Base-by-base conservation (phyloP, 2,113 vertebrate species). In the Trogon surrucura region DNA sequence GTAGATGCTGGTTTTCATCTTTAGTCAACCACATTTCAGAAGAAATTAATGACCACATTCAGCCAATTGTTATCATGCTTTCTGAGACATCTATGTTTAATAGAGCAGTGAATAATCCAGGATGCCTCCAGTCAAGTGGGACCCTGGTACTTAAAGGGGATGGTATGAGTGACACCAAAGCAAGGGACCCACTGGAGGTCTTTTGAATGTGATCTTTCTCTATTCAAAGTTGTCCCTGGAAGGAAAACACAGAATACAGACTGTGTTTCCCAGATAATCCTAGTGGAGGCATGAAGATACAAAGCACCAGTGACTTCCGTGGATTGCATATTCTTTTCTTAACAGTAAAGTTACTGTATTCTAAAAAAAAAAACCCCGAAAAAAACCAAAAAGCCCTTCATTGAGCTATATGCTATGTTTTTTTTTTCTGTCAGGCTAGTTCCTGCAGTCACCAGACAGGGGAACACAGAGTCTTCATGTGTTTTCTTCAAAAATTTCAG, bases 91-190 rank as follows among this genome's bases (percentile, higher is more conserved):
- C 21, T 60, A 16, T 45, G 29, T 80, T 70, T 74, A 56, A 74
- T 58, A 53, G 8, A 57, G 10, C 58, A 58, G 26, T 11, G 14
- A 56, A 11, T 0, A 0, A 51, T 17, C 67, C 29, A 44, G 44
- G 13, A 16, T 82, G 21, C 8, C 36, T 89, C 29, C 16, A 14
- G 12, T 25, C 1, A 1, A 66, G 44, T 30, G 10, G 10, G 8
- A 51, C 20, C 5, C 7, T 36, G 36, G 27, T 53, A 32, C 25
- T 34, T 38, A 54, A 38, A 45, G 29, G 19, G 11, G 3, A 4
- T 0, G 0, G 9, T 16, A 36, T 14, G n/a, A 4, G 2, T 66
- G 36, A 57, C 18, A 53, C 11, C 12, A 75, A 66, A 57, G 16
- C 4, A 20, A 36, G 4, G 2, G 17, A 45, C 15, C 26, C 30